A percentile compares a stretch with the other conserved stretches of the same genome.
Conservation (phyloP, 2,113 vertebrate genomes). For the Oncorhynchus kisutch region DNA sequence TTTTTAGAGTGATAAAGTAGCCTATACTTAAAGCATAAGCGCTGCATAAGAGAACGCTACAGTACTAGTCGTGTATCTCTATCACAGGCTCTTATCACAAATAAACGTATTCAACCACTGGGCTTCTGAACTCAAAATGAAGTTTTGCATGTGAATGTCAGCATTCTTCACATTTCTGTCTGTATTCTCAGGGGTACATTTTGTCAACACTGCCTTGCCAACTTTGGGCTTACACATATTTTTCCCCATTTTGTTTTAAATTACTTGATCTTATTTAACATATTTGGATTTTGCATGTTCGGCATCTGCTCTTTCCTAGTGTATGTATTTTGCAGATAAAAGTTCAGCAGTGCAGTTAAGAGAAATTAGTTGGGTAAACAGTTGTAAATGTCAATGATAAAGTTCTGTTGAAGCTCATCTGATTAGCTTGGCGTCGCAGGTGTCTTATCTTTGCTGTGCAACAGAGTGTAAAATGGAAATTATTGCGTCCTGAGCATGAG, state of each 20-base stretch:
- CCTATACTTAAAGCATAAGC: too few species aligned
- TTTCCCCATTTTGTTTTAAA: conserved; percentile 28
- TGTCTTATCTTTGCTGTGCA: conserved; percentile 77
- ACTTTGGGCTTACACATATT: conserved; percentile 24
- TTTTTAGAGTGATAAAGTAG: too few species aligned
- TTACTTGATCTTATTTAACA: conserved; percentile 64
- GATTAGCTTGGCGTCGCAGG: conserved; percentile 71
- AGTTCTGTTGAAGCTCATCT: conserved; percentile 79
- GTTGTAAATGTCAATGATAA: conserved; percentile 81
- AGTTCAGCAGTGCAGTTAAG: conserved; percentile 80
- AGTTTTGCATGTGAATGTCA: conserved; percentile 38
- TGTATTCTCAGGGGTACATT: conserved; percentile 19
- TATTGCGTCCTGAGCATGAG: conserved; percentile 70
- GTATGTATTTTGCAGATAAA: conserved; percentile 75
- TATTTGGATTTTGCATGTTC: conserved; percentile 76
- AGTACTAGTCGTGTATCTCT: too few species aligned
- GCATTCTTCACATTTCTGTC: conserved; percentile 36
- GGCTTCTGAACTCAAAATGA: conserved; percentile 30
- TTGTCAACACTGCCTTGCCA: conserved; percentile 43
- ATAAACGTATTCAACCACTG: neutral
- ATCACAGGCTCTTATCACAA: too few species aligned
- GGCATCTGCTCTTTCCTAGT: conserved; percentile 67
- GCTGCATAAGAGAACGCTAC: too few species aligned
- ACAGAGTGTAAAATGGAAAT: conserved; percentile 80
- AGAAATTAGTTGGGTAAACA: conserved; percentile 81